Percentiles rank a stretch among this genome's conserved stretches.
Conservation (phyloP, 2,888 invertebrate genomes). For the Lycophotia porphyrea region DNA sequence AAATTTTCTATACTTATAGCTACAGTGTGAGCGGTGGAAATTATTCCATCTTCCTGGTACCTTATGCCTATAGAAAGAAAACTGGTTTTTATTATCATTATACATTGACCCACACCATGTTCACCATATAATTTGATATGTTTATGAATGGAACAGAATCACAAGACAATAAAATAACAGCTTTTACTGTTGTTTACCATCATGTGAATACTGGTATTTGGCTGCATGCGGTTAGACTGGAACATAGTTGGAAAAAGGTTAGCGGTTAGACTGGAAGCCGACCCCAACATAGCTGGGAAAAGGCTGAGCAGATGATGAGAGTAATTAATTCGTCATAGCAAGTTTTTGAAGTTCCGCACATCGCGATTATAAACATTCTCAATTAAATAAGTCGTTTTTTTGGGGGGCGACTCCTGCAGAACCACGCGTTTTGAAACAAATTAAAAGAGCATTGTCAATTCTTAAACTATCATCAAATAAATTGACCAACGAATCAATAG, state of each 20-base stretch:
- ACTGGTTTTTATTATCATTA: background rate
- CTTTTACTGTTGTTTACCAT: background rate
- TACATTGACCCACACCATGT: background rate
- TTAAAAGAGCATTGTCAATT: too few relatives aligned
- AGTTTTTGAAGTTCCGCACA: too few relatives aligned
- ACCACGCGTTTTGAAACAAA: too few relatives aligned
- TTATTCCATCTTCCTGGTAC: slow-evolving; percentile 21
- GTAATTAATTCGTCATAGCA: too few relatives aligned
- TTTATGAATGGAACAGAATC: background rate
- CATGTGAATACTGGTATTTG: background rate
- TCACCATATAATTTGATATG: background rate
- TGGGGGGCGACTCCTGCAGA: too few relatives aligned
- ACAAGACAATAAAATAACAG: background rate
- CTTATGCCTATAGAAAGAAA: background rate
- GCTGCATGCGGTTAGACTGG: background rate
- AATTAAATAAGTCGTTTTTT: background rate
- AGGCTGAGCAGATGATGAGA: background rate
- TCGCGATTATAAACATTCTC: too few relatives aligned
- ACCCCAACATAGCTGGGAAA: background rate
- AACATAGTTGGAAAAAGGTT: background rate
- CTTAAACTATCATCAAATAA: too few relatives aligned
- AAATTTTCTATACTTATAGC: slow-evolving; percentile 66
- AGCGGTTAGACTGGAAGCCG: too few relatives aligned
- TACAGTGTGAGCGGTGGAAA: slow-evolving; percentile 11
- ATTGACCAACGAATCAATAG: slow-evolving; percentile 31